These are phyloP conservation scores for Spea hammondii DNA, from an alignment of 2,797 vertebrate species.

Conservation along the genomic window DNA sequence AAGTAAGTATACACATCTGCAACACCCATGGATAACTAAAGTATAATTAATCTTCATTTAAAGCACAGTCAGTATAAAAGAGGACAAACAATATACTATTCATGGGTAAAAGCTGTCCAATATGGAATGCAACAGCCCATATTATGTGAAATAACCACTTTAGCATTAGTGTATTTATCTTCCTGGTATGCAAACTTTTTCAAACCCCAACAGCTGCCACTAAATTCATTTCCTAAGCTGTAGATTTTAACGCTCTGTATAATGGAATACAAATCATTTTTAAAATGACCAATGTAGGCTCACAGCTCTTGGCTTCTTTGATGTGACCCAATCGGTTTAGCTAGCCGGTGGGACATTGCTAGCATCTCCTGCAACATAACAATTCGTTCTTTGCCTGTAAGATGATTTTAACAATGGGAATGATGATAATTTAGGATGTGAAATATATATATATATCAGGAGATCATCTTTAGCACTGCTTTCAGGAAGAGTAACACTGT, in stretches of 20 bases:
- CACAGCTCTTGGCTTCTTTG: constrained; percentile 36
- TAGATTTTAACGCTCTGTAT: constrained; percentile 40
- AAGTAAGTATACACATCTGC: too few species aligned
- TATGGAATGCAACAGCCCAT: too few species aligned
- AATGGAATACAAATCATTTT: constrained; percentile 45
- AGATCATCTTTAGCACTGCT: constrained; percentile 27
- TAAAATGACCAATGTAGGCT: constrained; percentile 34
- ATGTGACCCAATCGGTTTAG: constrained; percentile 38
- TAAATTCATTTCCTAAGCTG: constrained; percentile 32
- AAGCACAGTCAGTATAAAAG: too few species aligned
- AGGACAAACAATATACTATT: too few species aligned
- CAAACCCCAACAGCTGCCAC: constrained; percentile 36
- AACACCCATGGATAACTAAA: too few species aligned
- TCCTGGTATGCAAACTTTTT: constrained; percentile 16
- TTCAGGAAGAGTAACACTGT: constrained; percentile 11
- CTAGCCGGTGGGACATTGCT: constrained; percentile 30
- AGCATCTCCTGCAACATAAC: constrained; percentile 31
- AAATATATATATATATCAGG: constrained; percentile 30
- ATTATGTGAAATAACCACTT: neutral
- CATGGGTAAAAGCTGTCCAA: too few species aligned
- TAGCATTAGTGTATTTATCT: constrained; percentile 15
- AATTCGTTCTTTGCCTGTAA: constrained; percentile 30
- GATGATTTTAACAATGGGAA: constrained; percentile 45
- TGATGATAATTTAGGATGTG: constrained; percentile 42
- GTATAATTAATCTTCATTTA: too few species aligned